phyloP scores from a whole-genome alignment of 2,113 vertebrate species.

The Prunella fulvescens region DNA sequence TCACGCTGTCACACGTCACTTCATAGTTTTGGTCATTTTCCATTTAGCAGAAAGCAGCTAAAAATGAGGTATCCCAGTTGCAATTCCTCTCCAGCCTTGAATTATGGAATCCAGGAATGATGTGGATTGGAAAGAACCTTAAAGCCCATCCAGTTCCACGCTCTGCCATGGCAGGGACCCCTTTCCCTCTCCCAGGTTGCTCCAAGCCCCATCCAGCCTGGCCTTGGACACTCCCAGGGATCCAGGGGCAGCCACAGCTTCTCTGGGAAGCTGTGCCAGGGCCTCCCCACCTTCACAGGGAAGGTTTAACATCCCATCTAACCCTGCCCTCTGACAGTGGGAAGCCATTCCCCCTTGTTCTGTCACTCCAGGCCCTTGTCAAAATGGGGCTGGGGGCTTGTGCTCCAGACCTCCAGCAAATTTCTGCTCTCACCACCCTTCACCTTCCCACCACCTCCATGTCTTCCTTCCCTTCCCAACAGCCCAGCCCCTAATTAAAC shows the following conservation, averaged over 20 bases:
- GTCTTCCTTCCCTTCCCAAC: neutral
- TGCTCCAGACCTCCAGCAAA: neutral
- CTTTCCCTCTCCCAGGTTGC: neutral
- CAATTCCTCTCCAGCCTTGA: neutral
- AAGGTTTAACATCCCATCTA: neutral
- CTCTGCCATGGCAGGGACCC: neutral
- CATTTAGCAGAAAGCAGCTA: neutral
- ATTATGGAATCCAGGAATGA: neutral
- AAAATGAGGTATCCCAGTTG: neutral
- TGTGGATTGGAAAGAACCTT: neutral
- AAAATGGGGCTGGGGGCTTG: rapidly evolving
- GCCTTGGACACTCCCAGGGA: neutral
- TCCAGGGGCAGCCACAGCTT: neutral
- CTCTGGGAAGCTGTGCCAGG: neutral
- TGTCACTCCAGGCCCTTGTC: neutral
- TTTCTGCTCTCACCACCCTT: neutral
- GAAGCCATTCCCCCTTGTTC: neutral
- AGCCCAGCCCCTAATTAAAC: neutral
- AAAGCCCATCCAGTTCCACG: neutral
- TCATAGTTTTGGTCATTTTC: neutral
- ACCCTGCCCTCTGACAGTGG: neutral
- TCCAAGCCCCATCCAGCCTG: rapidly evolving
- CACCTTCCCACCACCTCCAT: neutral
- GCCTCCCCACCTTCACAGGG: neutral
- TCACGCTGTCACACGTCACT: rapidly evolving